Evolutionary conservation across 2,113 vertebrate species (phyloP), one percentile per base, ranked within the genome.

Genomic region (Bambusicola thoracicus): DNA sequence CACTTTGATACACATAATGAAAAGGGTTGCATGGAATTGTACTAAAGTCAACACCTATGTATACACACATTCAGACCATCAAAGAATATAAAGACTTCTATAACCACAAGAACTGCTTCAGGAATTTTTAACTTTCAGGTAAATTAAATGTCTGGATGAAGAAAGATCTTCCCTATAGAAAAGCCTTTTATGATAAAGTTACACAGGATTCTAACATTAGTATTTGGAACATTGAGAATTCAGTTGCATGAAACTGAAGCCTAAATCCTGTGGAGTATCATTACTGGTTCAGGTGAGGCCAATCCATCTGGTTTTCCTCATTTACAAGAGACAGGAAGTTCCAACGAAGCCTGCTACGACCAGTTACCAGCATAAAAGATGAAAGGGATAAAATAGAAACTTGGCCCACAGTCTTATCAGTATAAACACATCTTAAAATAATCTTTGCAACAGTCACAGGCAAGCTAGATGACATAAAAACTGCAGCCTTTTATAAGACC

Each of bases 291-390:
- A 80, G 18, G 27, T n/a, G 69, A 62, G 67, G 27, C 2, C 38
- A 40, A 10, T 43, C 43, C 88, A 27, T 18, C 8, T 22, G 11
- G 38, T 4, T 67, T 93, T 81, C 41, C 65, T 74, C 24, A 81
- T 58, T 70, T 70, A 86, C n/a, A 84, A 44, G 41, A 62, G 3
- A 10, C 73, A 67, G 61, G 10, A 89, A 85, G 30, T 25, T 87
- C 25, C 14, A 56, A 69, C 0, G 1, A 6, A 67, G 8, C 1
- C 40, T 67, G 15, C 10, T 17, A 29, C n/a, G 38, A 79, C 78
- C 20, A 49, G 32, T 32, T 55, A 2, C 5, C 8, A 20, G 4
- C 14, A 32, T 19, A 63, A 81, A 93, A 75, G 1, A 14, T 46
- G 32, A n/a, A 63, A n/a, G 8, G 38, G 30, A 56, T 77, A 62